A percentile compares a stretch with the other conserved stretches of the same genome.
These are phyloP conservation scores for Drosophila teissieri DNA, from an alignment of 1,140 invertebrate genomes.

Conservation along the genomic window DNA sequence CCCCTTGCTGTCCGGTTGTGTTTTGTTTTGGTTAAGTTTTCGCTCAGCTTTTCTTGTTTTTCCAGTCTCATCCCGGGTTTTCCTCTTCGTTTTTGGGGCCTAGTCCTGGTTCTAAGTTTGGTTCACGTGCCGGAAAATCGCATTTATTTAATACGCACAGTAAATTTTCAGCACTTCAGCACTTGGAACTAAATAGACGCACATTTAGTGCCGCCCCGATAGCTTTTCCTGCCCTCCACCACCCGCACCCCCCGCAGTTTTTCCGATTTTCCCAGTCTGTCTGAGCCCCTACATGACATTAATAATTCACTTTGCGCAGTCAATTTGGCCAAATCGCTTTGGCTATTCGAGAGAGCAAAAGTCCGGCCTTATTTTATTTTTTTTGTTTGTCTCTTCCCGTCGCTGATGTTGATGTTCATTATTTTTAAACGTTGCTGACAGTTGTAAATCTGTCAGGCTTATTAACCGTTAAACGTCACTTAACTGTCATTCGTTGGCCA, in stretches of 20 bases:
- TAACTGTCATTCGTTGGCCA: constrained; percentile 76
- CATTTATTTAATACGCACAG: constrained; percentile 81
- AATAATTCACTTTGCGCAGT: constrained; percentile 82
- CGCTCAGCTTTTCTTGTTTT: constrained; percentile 10
- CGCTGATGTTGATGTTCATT: constrained; percentile 66
- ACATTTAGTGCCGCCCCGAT: constrained; percentile 76
- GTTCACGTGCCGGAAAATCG: constrained; percentile 76
- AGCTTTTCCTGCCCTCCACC: constrained; percentile 16
- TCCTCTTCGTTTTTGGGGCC: constrained; percentile 5
- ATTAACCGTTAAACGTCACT: constrained; percentile 83
- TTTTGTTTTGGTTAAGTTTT: constrained; percentile 41
- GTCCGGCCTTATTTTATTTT: constrained; percentile 4
- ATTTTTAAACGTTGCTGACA: constrained; percentile 79
- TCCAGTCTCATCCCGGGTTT: constrained; percentile 1
- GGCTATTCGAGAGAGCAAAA: constrained; percentile 53
- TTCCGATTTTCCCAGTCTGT: constrained; percentile 3
- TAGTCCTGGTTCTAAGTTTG: constrained; percentile 32
- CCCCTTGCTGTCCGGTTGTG: constrained; percentile 28
- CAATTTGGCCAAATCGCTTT: constrained; percentile 76
- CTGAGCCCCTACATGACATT: constrained; percentile 68
- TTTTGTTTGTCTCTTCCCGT: constrained; percentile 15
- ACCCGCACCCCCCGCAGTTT: not conserved
- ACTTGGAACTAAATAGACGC: constrained; percentile 79
- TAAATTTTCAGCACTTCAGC: constrained; percentile 80
- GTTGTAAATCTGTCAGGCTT: constrained; percentile 83